Evolutionary conservation across 2,797 vertebrate species (phyloP), one percentile per base, ranked within the genome.

Genomic region (Sorex maritimensis): DNA sequence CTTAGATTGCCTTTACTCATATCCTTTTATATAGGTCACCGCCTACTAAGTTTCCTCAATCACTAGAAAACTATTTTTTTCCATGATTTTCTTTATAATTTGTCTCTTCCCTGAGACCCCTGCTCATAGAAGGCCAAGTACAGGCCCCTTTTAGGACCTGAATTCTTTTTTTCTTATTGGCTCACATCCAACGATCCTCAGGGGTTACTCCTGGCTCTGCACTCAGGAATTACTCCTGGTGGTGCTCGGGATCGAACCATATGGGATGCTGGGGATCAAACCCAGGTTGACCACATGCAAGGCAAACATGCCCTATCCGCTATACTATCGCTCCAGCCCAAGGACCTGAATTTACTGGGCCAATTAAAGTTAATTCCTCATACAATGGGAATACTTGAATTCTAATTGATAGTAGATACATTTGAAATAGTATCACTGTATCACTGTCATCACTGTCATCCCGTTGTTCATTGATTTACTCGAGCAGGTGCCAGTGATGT

Each of bases 11-110:
- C 17, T 78, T 86, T 81, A 38, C 34, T 55, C 92, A 65, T 82
- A 41, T 77, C 17, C n/a, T 82, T 15, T 84, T 69, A 80, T 6
- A 4, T 55, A 73, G 55, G 41, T 58, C 17, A 34, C 12, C 11
- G 58, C 34, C 24, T 79, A 24, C 28, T 69, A 49, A 38, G 15
- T 71, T 82, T 10, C 44, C 73, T 44, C 41, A 44, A 5, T 83
- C 46, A 69, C 1, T 46, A 15, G 74, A 72, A 95, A 83, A 61
- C 12, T 38, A n/a, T 82, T 91, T 61, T 92, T 11, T 46, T 74
- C 7, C 44, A 63, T 77, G 61, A 12, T 4, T 86, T 41, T 72
- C 0, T 61, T 88, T 38, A 38, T 61, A 78, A 55, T 81, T 68
- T 81, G n/a, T 81, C 8, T 9, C 41, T 88, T 46, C 63, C 23